Evolutionary conservation across 2,113 vertebrate genomes (phyloP), one percentile per base, ranked within the genome.

Genomic region (Oplegnathus fasciatus): DNA sequence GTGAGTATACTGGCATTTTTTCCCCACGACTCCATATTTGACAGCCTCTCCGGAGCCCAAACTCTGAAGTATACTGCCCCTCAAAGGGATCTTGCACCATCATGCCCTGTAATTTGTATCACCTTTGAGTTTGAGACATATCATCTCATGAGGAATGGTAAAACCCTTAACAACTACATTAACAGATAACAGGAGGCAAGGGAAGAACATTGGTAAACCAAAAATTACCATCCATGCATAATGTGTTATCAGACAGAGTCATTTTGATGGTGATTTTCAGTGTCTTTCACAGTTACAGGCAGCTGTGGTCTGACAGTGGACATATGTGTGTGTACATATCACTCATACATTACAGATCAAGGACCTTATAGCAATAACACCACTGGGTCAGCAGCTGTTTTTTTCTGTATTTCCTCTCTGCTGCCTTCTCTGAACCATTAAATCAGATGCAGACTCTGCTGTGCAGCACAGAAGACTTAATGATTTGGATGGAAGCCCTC

Each of bases 401-500:
- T 32, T 58, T 13, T 32, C 57, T 52, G 62, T 48, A 28, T 37
- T 75, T 69, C 55, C 40, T 64, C 40, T 65, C 72, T 54, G 57
- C 75, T 26, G 44, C 46, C 30, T 61, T 30, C 54, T 74, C 34
- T 32, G 65, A 75, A 80, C 42, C 83, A 65, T 58, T 82, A 86
- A 82, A 88, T 83, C 84, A 75, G 83, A 91, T 68, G 67, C 28
- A 46, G 82, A n/a, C 60, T 65, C 76, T 46, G 62, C 83, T 90
- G 82, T 79, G 73, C 69, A 67, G 52, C 60, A 70, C 65, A 68
- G 32, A 78, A 50, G 67, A 68, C 78, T 83, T 86, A 78, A 76
- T 84, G 74, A 77, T 85, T 81, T 76, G 76, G 80, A 86, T 73
- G 79, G 84, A 58, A 44, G 88, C 75, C 80, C 86, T 74, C 82